These are phyloP conservation scores for Dunckerocampus dactyliophorus DNA, from an alignment of 2,113 vertebrate genomes.

Conservation along the genomic window DNA sequence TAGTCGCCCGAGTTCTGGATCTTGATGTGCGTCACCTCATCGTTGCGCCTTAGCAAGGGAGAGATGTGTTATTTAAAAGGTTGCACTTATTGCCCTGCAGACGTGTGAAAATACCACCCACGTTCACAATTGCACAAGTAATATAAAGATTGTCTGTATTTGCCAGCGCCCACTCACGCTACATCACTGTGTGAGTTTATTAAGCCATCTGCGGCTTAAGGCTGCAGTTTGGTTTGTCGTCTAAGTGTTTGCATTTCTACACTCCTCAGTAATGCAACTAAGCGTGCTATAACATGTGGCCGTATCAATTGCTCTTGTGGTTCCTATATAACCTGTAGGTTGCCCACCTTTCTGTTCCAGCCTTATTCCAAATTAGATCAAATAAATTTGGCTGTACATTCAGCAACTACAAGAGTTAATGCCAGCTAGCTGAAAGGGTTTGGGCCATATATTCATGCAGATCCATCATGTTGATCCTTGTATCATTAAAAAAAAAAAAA, in stretches of 20 bases:
- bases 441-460: too few relatives aligned
- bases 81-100: constrained; percentile 9
- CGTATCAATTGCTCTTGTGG: too few relatives aligned
- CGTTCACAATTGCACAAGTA: constrained; percentile 19
- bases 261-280: not conserved
- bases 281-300: too few relatives aligned
- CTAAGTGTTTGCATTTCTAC: not conserved
- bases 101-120: constrained; percentile 15
- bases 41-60: constrained; percentile 62
- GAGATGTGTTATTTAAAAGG: not conserved
- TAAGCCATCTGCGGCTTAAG: constrained; percentile 21
- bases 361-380: too few relatives aligned
- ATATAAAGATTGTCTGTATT: not conserved
- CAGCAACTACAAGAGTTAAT: too few relatives aligned
- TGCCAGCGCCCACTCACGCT: constrained; percentile 13
- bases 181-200: constrained; percentile 17
- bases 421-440: too few relatives aligned
- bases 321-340: too few relatives aligned
- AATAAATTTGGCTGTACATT: too few relatives aligned
- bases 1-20: constrained; percentile 86
- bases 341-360: too few relatives aligned
- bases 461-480: too few relatives aligned
- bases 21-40: constrained; percentile 90
- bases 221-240: not conserved
- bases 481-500: too few relatives aligned